Conservation (phyloP, 2,113 vertebrate genomes). For the Actenoides lindsayi region DNA sequence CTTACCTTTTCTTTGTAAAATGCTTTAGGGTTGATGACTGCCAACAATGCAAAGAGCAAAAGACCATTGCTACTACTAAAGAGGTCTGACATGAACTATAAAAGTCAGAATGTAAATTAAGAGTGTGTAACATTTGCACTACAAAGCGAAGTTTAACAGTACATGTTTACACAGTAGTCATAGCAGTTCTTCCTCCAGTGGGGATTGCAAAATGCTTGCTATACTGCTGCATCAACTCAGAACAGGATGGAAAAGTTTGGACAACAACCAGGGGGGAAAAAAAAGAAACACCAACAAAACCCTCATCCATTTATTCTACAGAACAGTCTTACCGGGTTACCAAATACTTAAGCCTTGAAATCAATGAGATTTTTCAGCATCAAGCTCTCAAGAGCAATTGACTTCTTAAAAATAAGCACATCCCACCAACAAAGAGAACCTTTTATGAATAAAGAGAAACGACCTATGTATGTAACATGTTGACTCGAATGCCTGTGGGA, state of each 20-base stretch:
- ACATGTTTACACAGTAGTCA: not conserved
- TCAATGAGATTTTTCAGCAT: not conserved
- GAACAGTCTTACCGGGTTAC: not conserved
- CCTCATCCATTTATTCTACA: not conserved
- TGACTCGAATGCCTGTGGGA: not conserved
- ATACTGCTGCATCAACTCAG: not conserved
- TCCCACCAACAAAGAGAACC: not conserved
- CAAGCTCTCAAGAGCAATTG: not conserved
- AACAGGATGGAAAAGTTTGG: not conserved
- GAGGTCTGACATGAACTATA: not conserved
- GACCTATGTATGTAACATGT: not conserved
- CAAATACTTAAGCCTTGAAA: not conserved
- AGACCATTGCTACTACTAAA: not conserved
- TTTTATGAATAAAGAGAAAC: not conserved
- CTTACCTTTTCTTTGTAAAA: not conserved
- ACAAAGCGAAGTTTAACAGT: not conserved
- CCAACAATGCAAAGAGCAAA: not conserved
- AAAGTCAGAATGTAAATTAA: slow-evolving; percentile 14
- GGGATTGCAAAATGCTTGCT: not conserved
- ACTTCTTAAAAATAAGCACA: not conserved
- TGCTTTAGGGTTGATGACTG: not conserved
- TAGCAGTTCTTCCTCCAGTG: not conserved
- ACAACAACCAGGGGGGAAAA: not conserved
- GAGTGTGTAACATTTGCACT: not conserved
- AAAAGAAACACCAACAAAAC: not conserved